Evolutionary conservation across 2,113 vertebrate species (phyloP).

Genomic region (Aix galericulata): DNA sequence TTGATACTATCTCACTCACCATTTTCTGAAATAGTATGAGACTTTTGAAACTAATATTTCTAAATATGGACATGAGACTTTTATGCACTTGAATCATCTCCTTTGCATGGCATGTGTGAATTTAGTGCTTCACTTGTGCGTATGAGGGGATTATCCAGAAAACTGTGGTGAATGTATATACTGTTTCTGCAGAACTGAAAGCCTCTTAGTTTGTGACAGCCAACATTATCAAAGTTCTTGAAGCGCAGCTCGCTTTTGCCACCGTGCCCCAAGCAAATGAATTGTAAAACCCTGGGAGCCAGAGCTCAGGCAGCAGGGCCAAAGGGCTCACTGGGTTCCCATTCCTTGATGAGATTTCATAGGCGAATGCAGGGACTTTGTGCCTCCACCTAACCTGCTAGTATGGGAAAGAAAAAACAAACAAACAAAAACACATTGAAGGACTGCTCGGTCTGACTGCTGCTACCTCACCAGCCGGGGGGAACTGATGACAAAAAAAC

Average conservation of each 20-base stretch:
- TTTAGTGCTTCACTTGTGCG: not conserved
- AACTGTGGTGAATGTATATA: not conserved
- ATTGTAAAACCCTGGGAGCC: not conserved
- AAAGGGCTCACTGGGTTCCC: not conserved
- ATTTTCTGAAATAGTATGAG: not conserved
- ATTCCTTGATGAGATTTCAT: not conserved
- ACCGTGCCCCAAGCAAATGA: not conserved
- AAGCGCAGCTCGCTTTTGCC: not conserved
- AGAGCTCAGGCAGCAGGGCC: not conserved
- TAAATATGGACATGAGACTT: slow-evolving; percentile 15
- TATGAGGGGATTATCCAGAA: not conserved
- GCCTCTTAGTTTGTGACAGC: not conserved
- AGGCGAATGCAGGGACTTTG: not conserved
- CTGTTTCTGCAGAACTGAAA: not conserved
- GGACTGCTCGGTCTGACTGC: not conserved
- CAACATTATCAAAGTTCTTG: not conserved
- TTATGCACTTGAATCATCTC: not conserved
- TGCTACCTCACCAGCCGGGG: not conserved
- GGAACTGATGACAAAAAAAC: not conserved
- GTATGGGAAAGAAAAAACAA: not conserved
- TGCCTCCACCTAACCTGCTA: not conserved
- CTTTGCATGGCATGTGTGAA: not conserved
- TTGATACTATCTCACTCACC: not conserved
- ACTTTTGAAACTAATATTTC: slow-evolving; percentile 5
- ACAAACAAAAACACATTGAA: rapidly evolving